Evolutionary conservation across 92 coral and sea anemone genomes (phyloP).

Genomic region (Pocillopora meandrina): DNA sequence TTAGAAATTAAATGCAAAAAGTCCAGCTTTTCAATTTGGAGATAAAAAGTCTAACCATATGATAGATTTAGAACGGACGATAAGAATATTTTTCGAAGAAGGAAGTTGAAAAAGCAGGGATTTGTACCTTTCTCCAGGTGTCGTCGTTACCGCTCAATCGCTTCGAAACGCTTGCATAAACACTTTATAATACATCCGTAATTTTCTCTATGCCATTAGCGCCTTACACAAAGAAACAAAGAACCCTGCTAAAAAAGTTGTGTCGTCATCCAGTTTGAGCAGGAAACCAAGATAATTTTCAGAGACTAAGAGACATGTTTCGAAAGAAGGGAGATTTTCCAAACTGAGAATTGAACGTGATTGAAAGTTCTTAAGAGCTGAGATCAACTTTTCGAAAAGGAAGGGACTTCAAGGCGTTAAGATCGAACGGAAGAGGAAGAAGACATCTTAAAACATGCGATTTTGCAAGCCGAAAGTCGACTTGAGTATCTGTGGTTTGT

Average conservation of each 20-base stretch:
- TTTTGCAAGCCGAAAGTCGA: constrained; percentile 15
- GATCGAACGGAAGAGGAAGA: neutral
- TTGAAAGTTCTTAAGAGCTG: neutral
- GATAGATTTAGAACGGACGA: neutral
- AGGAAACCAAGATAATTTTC: neutral
- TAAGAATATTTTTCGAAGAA: neutral
- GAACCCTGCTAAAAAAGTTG: neutral
- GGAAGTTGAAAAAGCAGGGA: neutral
- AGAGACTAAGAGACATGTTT: neutral
- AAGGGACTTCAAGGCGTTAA: neutral
- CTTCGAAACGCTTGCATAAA: neutral
- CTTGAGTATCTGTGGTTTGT: constrained; percentile 27
- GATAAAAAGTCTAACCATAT: constrained; percentile 1
- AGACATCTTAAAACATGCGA: constrained; percentile 6
- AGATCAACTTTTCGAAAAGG: neutral
- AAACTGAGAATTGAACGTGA: no score
- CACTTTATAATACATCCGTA: neutral
- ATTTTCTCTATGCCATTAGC: neutral
- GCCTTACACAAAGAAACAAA: neutral
- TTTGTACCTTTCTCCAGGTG: neutral
- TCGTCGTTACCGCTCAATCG: neutral
- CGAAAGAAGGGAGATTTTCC: neutral
- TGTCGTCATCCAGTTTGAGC: neutral
- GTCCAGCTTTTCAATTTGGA: neutral
- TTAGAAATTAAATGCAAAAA: neutral